phyloP scores from a whole-genome alignment of 2,888 invertebrate genomes.

The Dermolepida albohirtum region DNA sequence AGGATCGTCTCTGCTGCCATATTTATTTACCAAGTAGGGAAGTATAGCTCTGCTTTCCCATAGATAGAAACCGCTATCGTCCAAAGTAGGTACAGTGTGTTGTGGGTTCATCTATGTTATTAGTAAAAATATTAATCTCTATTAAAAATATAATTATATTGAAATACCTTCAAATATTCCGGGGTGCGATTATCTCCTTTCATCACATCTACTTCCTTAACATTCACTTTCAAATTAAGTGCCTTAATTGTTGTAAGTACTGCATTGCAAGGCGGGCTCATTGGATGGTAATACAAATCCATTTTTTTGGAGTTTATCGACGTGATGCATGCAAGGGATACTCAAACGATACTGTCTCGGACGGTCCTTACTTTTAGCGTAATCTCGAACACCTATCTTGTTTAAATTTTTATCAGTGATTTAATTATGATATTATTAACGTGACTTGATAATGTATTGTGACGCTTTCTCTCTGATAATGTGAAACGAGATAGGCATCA shows the following conservation, averaged over 20 bases:
- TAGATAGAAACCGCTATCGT: conserved; percentile 83
- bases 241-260: conserved; percentile 75
- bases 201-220: conserved; percentile 71
- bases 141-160: too few relatives aligned
- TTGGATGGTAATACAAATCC: conserved; percentile 74
- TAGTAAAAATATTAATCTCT: conserved; percentile 17
- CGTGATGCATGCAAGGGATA: too few relatives aligned
- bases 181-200: conserved; percentile 76
- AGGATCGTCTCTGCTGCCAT: conserved; percentile 79
- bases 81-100: conserved; percentile 85
- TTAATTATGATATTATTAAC: too few relatives aligned
- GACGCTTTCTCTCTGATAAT: too few relatives aligned
- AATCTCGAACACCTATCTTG: too few relatives aligned
- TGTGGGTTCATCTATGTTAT: conserved; percentile 79
- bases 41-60: conserved; percentile 90
- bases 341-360: too few relatives aligned
- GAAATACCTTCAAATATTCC: conserved; percentile 74
- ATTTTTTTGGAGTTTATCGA: conserved; percentile 55
- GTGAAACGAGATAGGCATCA: too few relatives aligned
- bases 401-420: too few relatives aligned
- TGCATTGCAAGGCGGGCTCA: conserved; percentile 73
- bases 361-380: too few relatives aligned
- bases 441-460: too few relatives aligned
- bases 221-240: conserved; percentile 74
- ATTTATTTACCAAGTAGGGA: conserved; percentile 82